phyloP scores from a whole-genome alignment of 2,797 vertebrate genomes.

The Rhynchonycteris naso region DNA sequence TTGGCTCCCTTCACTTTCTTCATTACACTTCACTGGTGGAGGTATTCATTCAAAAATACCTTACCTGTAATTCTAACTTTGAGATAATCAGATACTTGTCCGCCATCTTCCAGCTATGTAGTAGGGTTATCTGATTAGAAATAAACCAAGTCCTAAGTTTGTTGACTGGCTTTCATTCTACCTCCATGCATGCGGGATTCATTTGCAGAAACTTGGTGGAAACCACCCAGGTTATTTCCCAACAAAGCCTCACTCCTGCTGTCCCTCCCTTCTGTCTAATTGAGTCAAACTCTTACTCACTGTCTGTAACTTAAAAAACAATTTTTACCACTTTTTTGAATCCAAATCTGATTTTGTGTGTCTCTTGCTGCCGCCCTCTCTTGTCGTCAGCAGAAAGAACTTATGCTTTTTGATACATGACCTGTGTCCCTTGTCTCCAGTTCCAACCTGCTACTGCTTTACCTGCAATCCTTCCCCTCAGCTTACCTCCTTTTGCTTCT shows the following conservation, averaged over 20 bases:
- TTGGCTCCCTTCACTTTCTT: not conserved
- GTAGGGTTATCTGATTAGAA: not conserved
- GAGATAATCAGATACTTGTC: not conserved
- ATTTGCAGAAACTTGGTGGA: not conserved
- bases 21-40: not conserved
- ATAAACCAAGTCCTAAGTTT: not conserved
- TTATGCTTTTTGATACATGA: not conserved
- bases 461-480: not conserved
- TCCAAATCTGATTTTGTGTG: not conserved
- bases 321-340: not conserved
- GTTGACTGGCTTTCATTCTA: not conserved
- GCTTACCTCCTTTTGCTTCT: not conserved
- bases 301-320: not conserved
- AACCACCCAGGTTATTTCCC: constrained; percentile 54
- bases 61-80: not conserved
- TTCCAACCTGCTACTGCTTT: not conserved
- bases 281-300: constrained; percentile 3
- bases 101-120: not conserved
- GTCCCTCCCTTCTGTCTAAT: not conserved
- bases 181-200: not conserved
- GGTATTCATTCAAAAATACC: too few relatives aligned
- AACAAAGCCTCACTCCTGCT: not conserved
- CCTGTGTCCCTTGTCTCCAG: not conserved
- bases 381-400: too few relatives aligned
- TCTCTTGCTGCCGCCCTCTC: not conserved